Conservation (phyloP, 2,113 vertebrate species). For the Onychorhynchus coronatus region DNA sequence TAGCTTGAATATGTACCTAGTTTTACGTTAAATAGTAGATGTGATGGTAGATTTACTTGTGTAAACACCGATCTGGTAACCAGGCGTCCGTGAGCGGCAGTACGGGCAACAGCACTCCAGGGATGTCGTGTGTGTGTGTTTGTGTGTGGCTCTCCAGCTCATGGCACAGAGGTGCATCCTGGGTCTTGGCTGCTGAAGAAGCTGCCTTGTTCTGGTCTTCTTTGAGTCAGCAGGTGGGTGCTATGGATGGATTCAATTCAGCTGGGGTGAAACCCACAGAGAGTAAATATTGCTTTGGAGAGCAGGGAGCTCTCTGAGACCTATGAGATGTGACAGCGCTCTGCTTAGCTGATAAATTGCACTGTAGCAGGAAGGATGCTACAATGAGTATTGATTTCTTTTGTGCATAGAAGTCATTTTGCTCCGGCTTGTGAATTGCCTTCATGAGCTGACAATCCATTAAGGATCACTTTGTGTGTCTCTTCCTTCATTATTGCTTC, state of each 20-base stretch:
- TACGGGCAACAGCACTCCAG: rapidly evolving
- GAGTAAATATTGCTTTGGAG: conserved; percentile 32
- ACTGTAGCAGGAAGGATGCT: conserved; percentile 58
- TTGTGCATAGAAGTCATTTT: conserved; percentile 70
- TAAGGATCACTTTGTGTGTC: conserved; percentile 68
- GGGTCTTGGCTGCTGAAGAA: not conserved
- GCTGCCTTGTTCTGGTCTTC: not conserved
- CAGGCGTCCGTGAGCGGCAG: not conserved
- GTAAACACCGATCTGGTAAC: not conserved
- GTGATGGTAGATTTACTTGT: not conserved
- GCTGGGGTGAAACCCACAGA: not conserved
- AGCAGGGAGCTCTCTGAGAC: conserved; percentile 15
- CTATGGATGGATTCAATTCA: not conserved
- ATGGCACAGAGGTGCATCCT: not conserved
- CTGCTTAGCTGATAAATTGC: conserved; percentile 65
- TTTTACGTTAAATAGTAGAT: not conserved
- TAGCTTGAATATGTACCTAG: not conserved
- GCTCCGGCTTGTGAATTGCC: conserved; percentile 52
- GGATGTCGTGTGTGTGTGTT: rapidly evolving
- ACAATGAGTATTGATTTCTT: conserved; percentile 75
- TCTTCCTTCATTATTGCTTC: conserved; percentile 69
- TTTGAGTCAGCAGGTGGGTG: not conserved
- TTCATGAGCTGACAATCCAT: conserved; percentile 68
- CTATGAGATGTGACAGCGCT: conserved; percentile 55
- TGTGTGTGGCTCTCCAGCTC: rapidly evolving